Percentiles rank a stretch among this genome's conserved stretches.
Evolutionary conservation across 2,797 vertebrate genomes (phyloP).

Genomic region (Sparus aurata): DNA sequence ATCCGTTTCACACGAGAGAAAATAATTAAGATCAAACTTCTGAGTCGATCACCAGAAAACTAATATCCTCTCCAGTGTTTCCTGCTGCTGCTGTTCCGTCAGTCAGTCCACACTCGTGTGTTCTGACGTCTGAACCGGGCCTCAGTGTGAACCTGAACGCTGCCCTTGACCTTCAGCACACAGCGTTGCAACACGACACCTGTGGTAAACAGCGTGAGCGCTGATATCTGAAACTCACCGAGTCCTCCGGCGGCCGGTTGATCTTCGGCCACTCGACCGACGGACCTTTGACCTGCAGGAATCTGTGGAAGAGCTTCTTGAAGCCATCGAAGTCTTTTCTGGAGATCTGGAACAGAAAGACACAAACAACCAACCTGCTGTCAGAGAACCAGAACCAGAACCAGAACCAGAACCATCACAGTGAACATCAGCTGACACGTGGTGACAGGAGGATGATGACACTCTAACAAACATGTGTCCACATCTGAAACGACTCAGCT

Average conservation of each 20-base stretch:
- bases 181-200: background rate
- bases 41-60: too few relatives aligned
- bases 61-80: too few relatives aligned
- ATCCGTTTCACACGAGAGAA: too few relatives aligned
- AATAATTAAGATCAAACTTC: too few relatives aligned
- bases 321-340: constrained; percentile 96
- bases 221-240: constrained; percentile 83
- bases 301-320: constrained; percentile 95
- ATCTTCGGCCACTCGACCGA: constrained; percentile 96
- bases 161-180: background rate
- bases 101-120: background rate
- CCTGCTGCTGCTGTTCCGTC: background rate
- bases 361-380: background rate
- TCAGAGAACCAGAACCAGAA: background rate
- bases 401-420: background rate
- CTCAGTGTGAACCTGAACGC: background rate
- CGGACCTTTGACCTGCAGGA: constrained; percentile 96
- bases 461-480: background rate
- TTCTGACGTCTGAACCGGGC: background rate
- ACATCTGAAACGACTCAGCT: background rate
- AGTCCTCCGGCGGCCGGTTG: constrained; percentile 93
- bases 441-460: too few relatives aligned
- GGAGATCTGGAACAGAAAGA: constrained; percentile 78
- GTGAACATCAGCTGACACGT: background rate
- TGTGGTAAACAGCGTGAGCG: background rate